Conservation (phyloP, 2,797 vertebrate species). For the Silurus aristotelis region DNA sequence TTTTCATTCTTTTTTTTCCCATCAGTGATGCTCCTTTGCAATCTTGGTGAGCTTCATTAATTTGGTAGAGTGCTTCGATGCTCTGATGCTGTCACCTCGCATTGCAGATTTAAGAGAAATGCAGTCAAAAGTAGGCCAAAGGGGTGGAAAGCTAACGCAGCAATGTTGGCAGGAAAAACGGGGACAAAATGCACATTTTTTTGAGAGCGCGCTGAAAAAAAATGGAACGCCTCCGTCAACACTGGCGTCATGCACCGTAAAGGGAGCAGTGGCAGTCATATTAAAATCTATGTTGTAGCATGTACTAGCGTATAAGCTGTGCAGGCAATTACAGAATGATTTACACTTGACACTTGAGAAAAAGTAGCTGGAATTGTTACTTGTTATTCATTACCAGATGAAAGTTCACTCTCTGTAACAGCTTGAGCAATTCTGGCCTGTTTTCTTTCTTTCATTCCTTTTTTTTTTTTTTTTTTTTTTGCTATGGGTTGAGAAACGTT, state of each 20-base stretch:
- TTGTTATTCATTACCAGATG: conserved; percentile 29
- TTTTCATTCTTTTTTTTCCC: neutral
- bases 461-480: neutral
- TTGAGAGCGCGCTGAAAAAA: conserved; percentile 46
- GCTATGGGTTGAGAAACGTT: conserved; percentile 57
- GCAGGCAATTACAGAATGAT: neutral
- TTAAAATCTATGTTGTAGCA: conserved; percentile 7
- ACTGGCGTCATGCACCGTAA: conserved; percentile 8
- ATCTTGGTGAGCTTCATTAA: conserved; percentile 38
- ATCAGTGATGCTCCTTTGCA: neutral
- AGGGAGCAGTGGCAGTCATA: neutral
- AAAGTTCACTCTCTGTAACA: conserved; percentile 30
- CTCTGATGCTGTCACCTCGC: conserved; percentile 53
- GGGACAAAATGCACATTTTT: conserved; percentile 64
- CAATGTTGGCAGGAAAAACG: conserved; percentile 62
- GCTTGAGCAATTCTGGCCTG: conserved; percentile 34
- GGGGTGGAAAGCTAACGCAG: conserved; percentile 60
- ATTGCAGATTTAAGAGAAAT: conserved; percentile 39
- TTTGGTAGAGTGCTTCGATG: conserved; percentile 41
- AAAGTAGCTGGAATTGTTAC: neutral
- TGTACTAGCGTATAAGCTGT: neutral
- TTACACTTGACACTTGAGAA: neutral
- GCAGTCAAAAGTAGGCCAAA: conserved; percentile 66
- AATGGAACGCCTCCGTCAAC: conserved; percentile 47
- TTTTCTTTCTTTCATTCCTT: neutral